Base-by-base conservation (phyloP, 2,888 invertebrate species). In the Latheticus oryzae region DNA sequence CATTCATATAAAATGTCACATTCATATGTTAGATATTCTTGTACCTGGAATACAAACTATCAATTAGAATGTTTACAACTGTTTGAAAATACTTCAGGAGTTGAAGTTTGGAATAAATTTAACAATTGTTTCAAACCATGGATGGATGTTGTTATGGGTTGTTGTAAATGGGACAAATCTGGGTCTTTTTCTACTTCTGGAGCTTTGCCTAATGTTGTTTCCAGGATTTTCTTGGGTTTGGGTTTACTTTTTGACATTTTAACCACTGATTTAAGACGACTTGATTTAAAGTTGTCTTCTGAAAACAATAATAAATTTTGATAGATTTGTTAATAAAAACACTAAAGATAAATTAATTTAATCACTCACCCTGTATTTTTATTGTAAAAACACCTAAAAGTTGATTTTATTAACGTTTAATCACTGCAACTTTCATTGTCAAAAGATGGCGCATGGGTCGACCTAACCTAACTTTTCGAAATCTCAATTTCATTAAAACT, bases 1-100 rank as follows among this genome's bases (percentile, higher is more conserved):
- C 96, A 96, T 78, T 96, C 96, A 78, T 92, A 91, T 68, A 96
- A 84, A 54, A 95, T 79, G 76, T 93, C 91, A 83, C 95, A 95
- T 80, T 96, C 95, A 72, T 89, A 85, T 19, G 87, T 81, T 21
- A 96, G 81, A 45, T 93, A 80, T 65, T 85, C 83, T 65, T 87
- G 86, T 13, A 92, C 84, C 90, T 92, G 78, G 68, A 84, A 80
- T 55, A 55, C 8, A 23, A 26, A 17, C 11, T 28, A 23, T 24
- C 5, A 32, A 19, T 17, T 11, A 26, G n/a, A 9, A 13, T 33
- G 4, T 19, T 15, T 38, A 13, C 16, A n/a, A n/a, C 9, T 32
- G 5, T 12, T 30, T 2, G n/a, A 3, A 54, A 64, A 72, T 77
- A 91, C 88, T 83, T 91, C 92, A 67, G 85, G 85, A 65, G 89